Evolutionary conservation across 2,888 invertebrate species (phyloP), one percentile per base, ranked within the genome.

Genomic region (Hydroisotoma schaefferi): DNA sequence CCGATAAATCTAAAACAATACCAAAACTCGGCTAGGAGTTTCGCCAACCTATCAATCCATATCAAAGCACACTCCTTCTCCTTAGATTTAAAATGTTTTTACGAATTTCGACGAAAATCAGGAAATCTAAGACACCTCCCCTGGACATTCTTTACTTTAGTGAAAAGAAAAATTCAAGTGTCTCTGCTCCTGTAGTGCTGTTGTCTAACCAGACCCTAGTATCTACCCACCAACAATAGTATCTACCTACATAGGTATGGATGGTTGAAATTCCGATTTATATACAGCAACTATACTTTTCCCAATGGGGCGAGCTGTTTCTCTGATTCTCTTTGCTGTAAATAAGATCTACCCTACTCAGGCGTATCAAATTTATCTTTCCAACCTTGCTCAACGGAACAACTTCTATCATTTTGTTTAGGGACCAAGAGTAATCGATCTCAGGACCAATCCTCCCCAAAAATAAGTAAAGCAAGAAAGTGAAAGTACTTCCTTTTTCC

Each of bases 241-340:
- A n/a, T n/a, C n/a, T n/a, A n/a, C n/a, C n/a, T n/a, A n/a, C n/a
- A n/a, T n/a, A n/a, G n/a, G n/a, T n/a, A n/a, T n/a, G n/a, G n/a
- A n/a, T n/a, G n/a, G n/a, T n/a, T n/a, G n/a, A n/a, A n/a, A n/a
- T n/a, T n/a, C n/a, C n/a, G n/a, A n/a, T n/a, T n/a, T n/a, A n/a
- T n/a, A n/a, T n/a, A n/a, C 40, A 5, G n/a, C 20, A 26, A 25
- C 23, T 12, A 23, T 23, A 6, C 22, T 37, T 52, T 52, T 52
- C 53, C 53, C 53, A 23, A 40, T 20, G 53, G 53, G 43, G 26
- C 53, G 26, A 38, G 40, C 53, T 40, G 53, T 53, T 53, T 53
- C 53, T 53, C 26, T 53, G 53, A 53, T 53, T 53, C 53, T 53
- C 40, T 40, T 53, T 40, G 23, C 43, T 53, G 53, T 53, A 53